Evolutionary conservation across 1,140 invertebrate genomes (phyloP).

Genomic region (Meloidogyne floridensis): DNA sequence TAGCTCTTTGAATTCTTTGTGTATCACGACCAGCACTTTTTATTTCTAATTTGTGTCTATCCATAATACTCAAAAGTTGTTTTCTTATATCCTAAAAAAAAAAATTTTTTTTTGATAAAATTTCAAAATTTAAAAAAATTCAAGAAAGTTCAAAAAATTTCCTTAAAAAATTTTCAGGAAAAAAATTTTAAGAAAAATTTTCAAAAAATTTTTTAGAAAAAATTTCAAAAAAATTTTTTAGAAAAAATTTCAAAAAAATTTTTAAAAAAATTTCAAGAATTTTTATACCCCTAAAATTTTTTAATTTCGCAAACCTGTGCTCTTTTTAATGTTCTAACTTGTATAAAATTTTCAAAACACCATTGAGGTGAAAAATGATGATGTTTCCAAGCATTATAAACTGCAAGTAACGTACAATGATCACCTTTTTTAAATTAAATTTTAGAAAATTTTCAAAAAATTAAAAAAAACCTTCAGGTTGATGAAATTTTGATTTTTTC

Average conservation of each 20-base stretch:
- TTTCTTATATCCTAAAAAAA: constrained; percentile 85
- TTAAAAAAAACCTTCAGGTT: constrained; percentile 77
- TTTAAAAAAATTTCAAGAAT: too few relatives aligned
- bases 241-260: too few relatives aligned
- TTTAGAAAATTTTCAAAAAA: neutral
- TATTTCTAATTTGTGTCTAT: constrained; percentile 88
- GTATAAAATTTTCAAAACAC: constrained; percentile 99
- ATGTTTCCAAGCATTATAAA: constrained; percentile 99
- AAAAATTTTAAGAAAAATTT: too few relatives aligned
- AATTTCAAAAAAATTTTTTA: too few relatives aligned
- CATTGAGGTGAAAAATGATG: constrained; percentile 98
- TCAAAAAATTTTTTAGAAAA: too few relatives aligned
- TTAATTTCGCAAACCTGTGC: constrained; percentile 71
- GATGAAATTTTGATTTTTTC: constrained; percentile 98
- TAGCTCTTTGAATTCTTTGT: constrained; percentile 91
- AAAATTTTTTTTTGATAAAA: too few relatives aligned
- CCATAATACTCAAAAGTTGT: constrained; percentile 78
- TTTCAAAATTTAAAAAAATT: too few relatives aligned
- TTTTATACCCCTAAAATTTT: too few relatives aligned
- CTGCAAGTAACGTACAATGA: constrained; percentile 92
- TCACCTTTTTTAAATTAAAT: constrained; percentile 72
- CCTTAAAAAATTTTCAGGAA: too few relatives aligned
- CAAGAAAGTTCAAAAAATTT: too few relatives aligned
- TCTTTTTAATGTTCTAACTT: constrained; percentile 90
- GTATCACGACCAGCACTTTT: constrained; percentile 93